Evolutionary conservation across 2,797 vertebrate genomes (phyloP).

Genomic region (Centropyge bicolor): DNA sequence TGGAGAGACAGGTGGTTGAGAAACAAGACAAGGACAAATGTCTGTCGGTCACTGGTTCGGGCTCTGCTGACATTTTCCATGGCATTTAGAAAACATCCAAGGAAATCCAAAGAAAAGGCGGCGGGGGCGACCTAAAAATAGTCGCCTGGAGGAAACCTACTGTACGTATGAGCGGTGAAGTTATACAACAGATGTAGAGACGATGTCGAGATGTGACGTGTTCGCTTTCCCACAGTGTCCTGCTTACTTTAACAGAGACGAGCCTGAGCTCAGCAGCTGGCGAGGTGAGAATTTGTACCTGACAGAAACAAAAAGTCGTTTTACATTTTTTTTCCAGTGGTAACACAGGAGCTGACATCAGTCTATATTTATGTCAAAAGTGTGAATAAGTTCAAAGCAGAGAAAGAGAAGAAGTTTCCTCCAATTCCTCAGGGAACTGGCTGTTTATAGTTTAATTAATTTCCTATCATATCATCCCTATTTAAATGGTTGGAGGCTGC

Average conservation of each 20-base stretch:
- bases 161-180: not conserved
- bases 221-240: constrained; percentile 27
- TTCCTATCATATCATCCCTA: not conserved
- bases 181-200: constrained; percentile 38
- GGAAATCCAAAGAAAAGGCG: constrained; percentile 27
- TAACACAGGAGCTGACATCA: not conserved
- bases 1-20: constrained; percentile 68
- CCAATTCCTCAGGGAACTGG: not conserved
- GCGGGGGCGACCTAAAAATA: constrained; percentile 48
- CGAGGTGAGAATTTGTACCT: constrained; percentile 12
- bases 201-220: constrained; percentile 27
- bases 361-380: too few relatives aligned
- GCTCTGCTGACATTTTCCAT: constrained; percentile 75
- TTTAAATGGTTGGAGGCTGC: not conserved
- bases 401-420: too few relatives aligned
- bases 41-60: constrained; percentile 49
- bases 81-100: constrained; percentile 74
- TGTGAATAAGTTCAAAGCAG: too few relatives aligned
- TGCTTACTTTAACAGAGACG: constrained; percentile 10
- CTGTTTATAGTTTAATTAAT: not conserved
- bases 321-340: not conserved
- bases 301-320: constrained; percentile 16
- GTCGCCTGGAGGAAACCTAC: constrained; percentile 34
- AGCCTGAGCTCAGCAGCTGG: constrained; percentile 10
- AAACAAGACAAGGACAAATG: constrained; percentile 78